Evolutionary conservation across 2,888 invertebrate species (phyloP), one percentile per base, ranked within the genome.

Genomic region (Apotomis turbidana): DNA sequence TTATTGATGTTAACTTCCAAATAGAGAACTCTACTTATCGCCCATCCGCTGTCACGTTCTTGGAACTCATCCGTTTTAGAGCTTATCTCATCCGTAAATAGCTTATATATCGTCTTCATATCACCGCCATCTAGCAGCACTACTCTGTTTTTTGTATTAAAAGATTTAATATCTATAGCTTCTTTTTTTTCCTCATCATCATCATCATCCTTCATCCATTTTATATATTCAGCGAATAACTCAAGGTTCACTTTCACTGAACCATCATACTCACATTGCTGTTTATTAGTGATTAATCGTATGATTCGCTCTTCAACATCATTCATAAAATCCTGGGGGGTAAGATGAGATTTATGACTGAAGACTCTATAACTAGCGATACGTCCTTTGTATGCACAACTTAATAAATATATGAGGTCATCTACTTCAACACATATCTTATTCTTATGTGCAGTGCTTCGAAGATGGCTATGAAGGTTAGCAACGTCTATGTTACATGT

Each of bases 241-340:
- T 54, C 64, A 4, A 64, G 15, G n/a, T 64, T 64, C n/a, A 64
- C 41, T 9, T 64, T 64, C 4, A 64, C 38, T n/a, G 38, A 8
- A 3, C 64, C 4, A 3, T 10, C 2, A 4, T 52, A 4, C 9
- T 38, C 13, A 2, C 27, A 27, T 0, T 3, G 3, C 5, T 27
- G 27, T 54, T 54, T 52, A 3, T 3, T 3, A 2, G 10, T 38
- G 8, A 64, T 38, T 6, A 54, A 44, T 3, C 41, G 9, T 3
- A 41, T 54, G 4, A 12, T 6, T 3, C 64, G 52, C 8, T 38
- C 4, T 2, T 38, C 5, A 6, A 64, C 64, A 54, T 38, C 8
- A 5, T n/a, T 38, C 52, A 64, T 12, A 54, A 64, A 64, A n/a
- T 64, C 54, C 13, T 52, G 4, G 9, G 52, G 54, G 2, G 4